Percentiles rank a stretch among this genome's conserved stretches.
Conservation (phyloP, 2,797 vertebrate genomes). For the Cryptoprocta ferox region DNA sequence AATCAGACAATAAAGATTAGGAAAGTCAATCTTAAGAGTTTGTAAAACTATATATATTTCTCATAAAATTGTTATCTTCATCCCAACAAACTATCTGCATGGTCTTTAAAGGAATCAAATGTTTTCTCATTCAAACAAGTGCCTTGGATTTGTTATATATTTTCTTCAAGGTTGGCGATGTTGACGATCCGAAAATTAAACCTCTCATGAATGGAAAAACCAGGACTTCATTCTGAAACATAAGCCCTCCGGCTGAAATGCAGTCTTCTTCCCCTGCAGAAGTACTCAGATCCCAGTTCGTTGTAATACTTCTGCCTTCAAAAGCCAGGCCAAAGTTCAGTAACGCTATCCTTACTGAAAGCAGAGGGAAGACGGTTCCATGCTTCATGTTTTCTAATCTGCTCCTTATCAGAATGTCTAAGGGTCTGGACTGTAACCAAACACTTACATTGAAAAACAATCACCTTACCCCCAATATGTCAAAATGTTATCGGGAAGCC, state of each 20-base stretch:
- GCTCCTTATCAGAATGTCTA: slow-evolving; percentile 60
- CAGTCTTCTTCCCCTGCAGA: slow-evolving; percentile 5
- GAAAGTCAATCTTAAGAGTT: background rate
- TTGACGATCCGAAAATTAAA: slow-evolving; percentile 47
- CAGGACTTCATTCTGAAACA: slow-evolving; percentile 38
- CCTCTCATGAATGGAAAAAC: slow-evolving; percentile 22
- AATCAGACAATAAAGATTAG: background rate
- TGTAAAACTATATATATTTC: slow-evolving; percentile 35
- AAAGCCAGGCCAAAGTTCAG: slow-evolving; percentile 44
- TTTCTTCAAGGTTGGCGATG: background rate
- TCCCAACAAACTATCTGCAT: background rate
- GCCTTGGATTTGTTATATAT: background rate
- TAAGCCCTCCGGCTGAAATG: slow-evolving; percentile 32
- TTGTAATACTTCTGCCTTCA: slow-evolving; percentile 39
- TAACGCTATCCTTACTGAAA: slow-evolving; percentile 39
- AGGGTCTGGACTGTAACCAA: slow-evolving; percentile 51
- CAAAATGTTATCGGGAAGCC: slow-evolving; percentile 68
- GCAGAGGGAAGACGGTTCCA: slow-evolving; percentile 64
- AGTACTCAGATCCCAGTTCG: background rate
- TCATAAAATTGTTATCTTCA: slow-evolving; percentile 20
- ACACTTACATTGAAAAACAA: slow-evolving; percentile 64
- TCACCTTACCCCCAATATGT: slow-evolving; percentile 44
- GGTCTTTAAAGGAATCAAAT: background rate
- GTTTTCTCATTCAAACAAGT: slow-evolving; percentile 41
- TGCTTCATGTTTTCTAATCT: slow-evolving; percentile 52